Evolutionary conservation across 23 tunicate species (phyloP), one percentile per base, ranked within the genome.

Genomic region (Diplosoma virens): DNA sequence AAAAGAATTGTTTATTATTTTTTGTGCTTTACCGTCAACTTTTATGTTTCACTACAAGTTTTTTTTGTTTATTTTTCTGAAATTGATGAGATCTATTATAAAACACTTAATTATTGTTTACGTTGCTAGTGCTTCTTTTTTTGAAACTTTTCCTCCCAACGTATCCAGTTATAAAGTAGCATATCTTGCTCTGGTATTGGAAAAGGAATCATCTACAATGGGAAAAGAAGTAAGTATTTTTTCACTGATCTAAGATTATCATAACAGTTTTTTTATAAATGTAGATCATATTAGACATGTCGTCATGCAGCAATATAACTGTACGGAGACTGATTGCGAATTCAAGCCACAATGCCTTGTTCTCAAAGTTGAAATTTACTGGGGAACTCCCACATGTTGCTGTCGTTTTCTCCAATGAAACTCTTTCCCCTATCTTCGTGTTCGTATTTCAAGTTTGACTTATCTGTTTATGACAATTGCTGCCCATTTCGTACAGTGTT

Each of bases 201-300:
- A 73, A 73, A 25, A 73, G 2, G 26, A 9, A 17, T 17, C 71
- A 3, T 73, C 79, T 55, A 17, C 16, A 3, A 73, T 73, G 79
- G 79, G 79, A 55, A 73, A 73, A 73, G 79, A 73, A 33, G 79
- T 73, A 22, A 7, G 23, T 18, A 29, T 41, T 41, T 41, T 41
- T 9, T 14, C 14, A 41, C 14, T 41, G 9, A 9, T 41, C 14
- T 9, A 41, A 41, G 50, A 7, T 41, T 41, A 41, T 9, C 9
- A 41, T 41, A 7, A 41, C 11, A 41, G 50, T 14, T 46, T 25
- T 30, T 14, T 76, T 2, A 58, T 18, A n/a, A 66, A 61, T 24
- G n/a, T 70, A 90, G 97, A 66, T 90, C 50, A 90, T 79, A 33
- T 78, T 90, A 46, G 97, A 90, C 64, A 78, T 59, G 41, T 90